Evolutionary conservation across 2,888 invertebrate species (phyloP), one percentile per base, ranked within the genome.

Genomic region (Cheilosia vernalis): DNA sequence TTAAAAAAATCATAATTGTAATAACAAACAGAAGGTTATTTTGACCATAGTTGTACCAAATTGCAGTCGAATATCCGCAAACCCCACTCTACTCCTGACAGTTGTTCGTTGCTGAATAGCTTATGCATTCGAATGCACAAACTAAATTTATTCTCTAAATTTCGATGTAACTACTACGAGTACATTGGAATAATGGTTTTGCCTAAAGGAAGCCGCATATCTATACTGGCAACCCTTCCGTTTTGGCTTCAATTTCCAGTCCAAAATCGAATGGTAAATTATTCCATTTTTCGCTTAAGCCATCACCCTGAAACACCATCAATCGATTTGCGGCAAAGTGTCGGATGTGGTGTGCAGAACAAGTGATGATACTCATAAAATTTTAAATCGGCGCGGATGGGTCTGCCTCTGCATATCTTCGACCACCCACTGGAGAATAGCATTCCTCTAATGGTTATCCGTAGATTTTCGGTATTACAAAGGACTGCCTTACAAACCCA

Each of bases 341-440:
- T 67, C 85, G 76, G 76, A 81, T 85, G 81, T 81, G 85, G 85
- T 77, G 67, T 67, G 30, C 9, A 72, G 76, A 85, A 81, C 77
- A 85, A 85, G 85, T 85, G 85, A 85, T 81, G 85, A 77, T 85
- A 81, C 85, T 81, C 85, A 85, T 85, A 77, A 85, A 85, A 85
- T 85, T 81, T 85, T 85, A 85, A 85, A 85, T 74, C 47, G 55
- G 44, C 70, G 58, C 70, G 58, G 66, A 76, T 24, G 72, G 56
- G 51, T 76, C 60, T 70, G 81, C 61, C 44, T 76, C 60, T 70
- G 81, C 61, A 72, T 56, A 58, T 67, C 60, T 72, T 72, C 70
- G 77, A 64, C 76, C 85, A 77, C 70, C 76, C 76, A 74, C 73
- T 19, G 27, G 10, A 73, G 47, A 30, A 67, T 27, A 63, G 63